Base-by-base conservation (phyloP, 1,140 invertebrate species). In the Cotesia typhae region DNA sequence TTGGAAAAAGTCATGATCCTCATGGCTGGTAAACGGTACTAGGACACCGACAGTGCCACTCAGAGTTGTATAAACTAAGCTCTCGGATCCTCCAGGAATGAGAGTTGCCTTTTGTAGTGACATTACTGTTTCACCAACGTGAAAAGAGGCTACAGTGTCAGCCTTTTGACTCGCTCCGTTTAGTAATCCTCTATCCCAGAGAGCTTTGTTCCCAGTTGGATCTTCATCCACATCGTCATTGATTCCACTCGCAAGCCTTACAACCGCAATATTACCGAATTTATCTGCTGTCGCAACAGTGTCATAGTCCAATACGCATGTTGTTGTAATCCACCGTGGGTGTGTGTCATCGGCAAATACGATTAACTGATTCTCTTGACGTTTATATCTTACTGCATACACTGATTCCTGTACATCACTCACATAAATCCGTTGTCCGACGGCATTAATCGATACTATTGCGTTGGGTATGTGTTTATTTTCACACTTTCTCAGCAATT, bases 1-100 rank as follows among this genome's bases (percentile, higher is more conserved):
- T 85, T 99, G 98, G 88, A 99, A 99, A 82, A 99, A 99, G 82
- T 99, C 98, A 78, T 98, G 96, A 85, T 99, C 98, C 89, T 99
- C 98, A 80, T 98, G 93, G 37, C 97, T 98, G 0, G 97, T 98
- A 79, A 99, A 99, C 0, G 98, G 97, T 9, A 99, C 95, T 4
- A 99, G 88, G 51, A 98, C 97, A 1, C 98, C 98, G 1, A 99
- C 93, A 4, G 95, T 92, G 9, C 98, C 98, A 74, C 95, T 97
- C 0, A 99, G 81, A 0, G 98, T 99, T 0, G 97, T 95, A 80
- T 99, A 99, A 0, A 99, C 92, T 0, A 99, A 86, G 3, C 95
- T 96, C 84, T 99, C 98, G 5, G 94, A 96, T 9, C 98, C 97
- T 36, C 98, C 98, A 3, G 98, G 98, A 81, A 99, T 98, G 0